Base-by-base conservation (phyloP, 2,113 vertebrate species). In the Oreochromis aureus region DNA sequence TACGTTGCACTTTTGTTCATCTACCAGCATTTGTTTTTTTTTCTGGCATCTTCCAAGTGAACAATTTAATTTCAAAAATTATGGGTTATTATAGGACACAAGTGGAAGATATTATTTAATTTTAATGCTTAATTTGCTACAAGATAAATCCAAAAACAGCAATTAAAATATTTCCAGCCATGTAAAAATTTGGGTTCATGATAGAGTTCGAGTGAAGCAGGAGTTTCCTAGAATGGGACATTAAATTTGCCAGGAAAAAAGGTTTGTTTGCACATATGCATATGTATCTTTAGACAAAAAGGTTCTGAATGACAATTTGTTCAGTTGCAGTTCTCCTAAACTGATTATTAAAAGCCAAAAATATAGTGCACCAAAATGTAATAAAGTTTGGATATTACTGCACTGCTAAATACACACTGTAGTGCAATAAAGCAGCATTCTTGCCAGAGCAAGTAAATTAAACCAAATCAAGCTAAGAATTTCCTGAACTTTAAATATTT, bases 31-130 rank as follows among this genome's bases (percentile, higher is more conserved):
- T 86, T 36, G 3, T 4, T 4, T 27, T 27, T 51, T 59, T 19
- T 69, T 69, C 63, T 69, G 22, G 55, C 79, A 22, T 16, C 76
- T 89, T 93, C 91, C 61, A 90, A 84, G 82, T 86, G 83, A 91
- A 95, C 92, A 85, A 81, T 89, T 85, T 93, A 95, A 94, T 95
- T 92, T 86, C 66, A 80, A 76, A 84, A 85, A 94, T 90, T 91
- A 89, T 59, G 63, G 76, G 86, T 86, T 63, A 85, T 90, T 91
- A 76, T 87, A 86, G 51, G 85, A 82, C 81, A 89, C 87, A 92
- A 93, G 89, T 94, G 94, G 92, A 93, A 96, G 83, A 89, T 81
- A 94, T 95, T 93, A 93, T 95, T 93, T 92, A 44, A 95, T 93
- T 94, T 90, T 24, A 91, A 94, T 90, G 94, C 24, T 93, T 92